Percentiles rank a stretch among this genome's conserved stretches.
These are phyloP conservation scores for Girardinichthys multiradiatus DNA, from an alignment of 2,113 vertebrate species.

Conservation along the genomic window DNA sequence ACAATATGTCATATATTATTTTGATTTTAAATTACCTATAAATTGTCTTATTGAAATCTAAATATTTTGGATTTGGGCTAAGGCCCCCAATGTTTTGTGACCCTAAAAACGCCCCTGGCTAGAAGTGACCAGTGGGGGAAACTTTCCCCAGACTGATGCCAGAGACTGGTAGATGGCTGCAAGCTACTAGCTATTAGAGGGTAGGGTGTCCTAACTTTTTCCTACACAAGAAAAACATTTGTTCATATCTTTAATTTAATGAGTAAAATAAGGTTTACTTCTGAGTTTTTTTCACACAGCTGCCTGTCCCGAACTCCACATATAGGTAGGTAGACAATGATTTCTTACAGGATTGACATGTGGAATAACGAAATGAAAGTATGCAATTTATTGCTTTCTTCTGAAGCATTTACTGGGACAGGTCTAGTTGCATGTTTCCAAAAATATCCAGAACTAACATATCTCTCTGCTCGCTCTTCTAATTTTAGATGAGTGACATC, in stretches of 20 bases:
- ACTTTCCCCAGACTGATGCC: not conserved
- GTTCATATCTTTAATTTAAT: not conserved
- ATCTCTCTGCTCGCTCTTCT: slow-evolving; percentile 46
- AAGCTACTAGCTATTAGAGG: not conserved
- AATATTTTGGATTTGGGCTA: too few species aligned
- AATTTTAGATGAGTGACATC: slow-evolving; percentile 60
- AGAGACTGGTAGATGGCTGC: not conserved
- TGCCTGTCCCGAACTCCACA: slow-evolving; percentile 2
- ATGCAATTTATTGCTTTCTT: slow-evolving; percentile 27
- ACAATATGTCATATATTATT: too few species aligned
- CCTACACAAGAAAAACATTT: too few species aligned
- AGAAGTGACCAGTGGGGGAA: not conserved
- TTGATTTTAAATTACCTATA: too few species aligned
- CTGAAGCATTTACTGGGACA: slow-evolving; percentile 31
- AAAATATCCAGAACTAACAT: slow-evolving; percentile 50
- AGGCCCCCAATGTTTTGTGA: too few species aligned
- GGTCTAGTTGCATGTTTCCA: slow-evolving; percentile 35
- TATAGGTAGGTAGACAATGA: slow-evolving; percentile 12
- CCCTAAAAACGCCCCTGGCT: too few species aligned
- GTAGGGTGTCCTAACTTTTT: too few species aligned
- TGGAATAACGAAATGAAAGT: slow-evolving; percentile 38
- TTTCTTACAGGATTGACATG: slow-evolving; percentile 25
- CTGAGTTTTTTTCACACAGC: not conserved
- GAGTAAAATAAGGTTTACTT: not conserved
- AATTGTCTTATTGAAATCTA: too few species aligned